These are phyloP conservation scores for Panopea generosa DNA, from an alignment of 2,888 invertebrate species.

Conservation along the genomic window DNA sequence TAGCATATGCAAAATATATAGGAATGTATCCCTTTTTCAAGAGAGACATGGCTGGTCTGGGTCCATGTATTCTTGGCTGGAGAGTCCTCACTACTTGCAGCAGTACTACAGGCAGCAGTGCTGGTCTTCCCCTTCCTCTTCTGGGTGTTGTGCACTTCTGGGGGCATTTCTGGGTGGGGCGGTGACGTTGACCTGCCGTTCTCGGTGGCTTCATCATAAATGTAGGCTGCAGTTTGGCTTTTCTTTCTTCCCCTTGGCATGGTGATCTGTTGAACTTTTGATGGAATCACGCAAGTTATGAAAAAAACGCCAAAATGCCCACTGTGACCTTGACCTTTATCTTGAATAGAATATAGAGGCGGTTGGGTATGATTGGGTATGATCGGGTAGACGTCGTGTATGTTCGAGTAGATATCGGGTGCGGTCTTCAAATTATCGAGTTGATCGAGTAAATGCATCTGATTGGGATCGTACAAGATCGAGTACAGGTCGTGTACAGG, in stretches of 20 bases:
- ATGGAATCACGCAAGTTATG: too few relatives aligned
- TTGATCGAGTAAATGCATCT: conserved; percentile 22
- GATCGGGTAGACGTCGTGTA: conserved; percentile 9
- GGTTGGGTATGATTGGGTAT: conserved; percentile 1
- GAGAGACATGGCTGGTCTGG: not conserved
- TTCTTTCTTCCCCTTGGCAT: conserved; percentile 3
- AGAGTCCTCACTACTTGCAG: not conserved
- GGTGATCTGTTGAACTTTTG: not conserved
- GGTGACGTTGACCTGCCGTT: too few relatives aligned
- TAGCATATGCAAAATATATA: not conserved
- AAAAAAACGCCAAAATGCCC: too few relatives aligned
- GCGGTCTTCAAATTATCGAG: conserved; percentile 10
- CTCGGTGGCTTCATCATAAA: too few relatives aligned
- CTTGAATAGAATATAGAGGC: too few relatives aligned
- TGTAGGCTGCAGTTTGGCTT: not conserved
- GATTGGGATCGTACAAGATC: not conserved
- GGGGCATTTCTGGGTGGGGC: too few relatives aligned
- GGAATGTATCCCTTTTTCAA: not conserved
- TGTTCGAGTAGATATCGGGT: conserved; percentile 13
- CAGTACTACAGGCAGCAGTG: too few relatives aligned
- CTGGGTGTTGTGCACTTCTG: too few relatives aligned
- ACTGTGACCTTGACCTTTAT: too few relatives aligned
- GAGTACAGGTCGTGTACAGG: not conserved
- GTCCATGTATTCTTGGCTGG: not conserved
- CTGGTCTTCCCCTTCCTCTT: too few relatives aligned